Base-by-base conservation (phyloP, 2,113 vertebrate species). In the Leptobrachium leishanense region DNA sequence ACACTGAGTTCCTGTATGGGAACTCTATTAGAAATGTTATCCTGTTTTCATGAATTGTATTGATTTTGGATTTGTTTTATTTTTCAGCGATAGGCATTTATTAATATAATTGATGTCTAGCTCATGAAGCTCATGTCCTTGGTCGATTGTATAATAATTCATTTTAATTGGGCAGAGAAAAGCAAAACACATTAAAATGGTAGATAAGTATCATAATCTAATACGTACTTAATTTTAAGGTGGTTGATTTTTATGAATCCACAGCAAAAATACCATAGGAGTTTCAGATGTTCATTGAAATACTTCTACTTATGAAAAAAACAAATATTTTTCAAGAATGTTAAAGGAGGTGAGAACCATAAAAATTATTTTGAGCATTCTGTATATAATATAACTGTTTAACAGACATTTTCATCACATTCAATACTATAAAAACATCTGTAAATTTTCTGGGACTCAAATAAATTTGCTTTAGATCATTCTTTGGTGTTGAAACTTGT, bases 261-360 rank as follows among this genome's bases (percentile, higher is more conserved):
- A 39, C 39, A 13, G 20, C 1, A 20, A 64, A 64, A 20, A 64
- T 8, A 64, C n/a, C 10, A 31, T 64, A 11, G 13, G 62, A 64
- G 3, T 64, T 64, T 20, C 4, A 64, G 13, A 20, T 31, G 55
- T 31, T 1, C 62, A 64, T 31, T 7, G 62, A 53, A 71, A 50
- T 71, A 15, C n/a, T n/a, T n/a, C 68, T 50, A 53, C n/a, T 31
- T 5, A 53, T 50, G n/a, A 8, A 50, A 43, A 5, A 53, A 31
- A n/a, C 53, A 39, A 53, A 10, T 43, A 71, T 69, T 9, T 44
- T 46, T 69, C 67, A 31, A 53, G 44, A 71, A 71, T 71, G 44
- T 53, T 71, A 71, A 53, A 71, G 44, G 44, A 71, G 68, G 67
- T 69, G 42, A 69, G 46, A 69, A 13, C 44, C 68, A n/a, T 50